phyloP scores from a whole-genome alignment of 2,888 invertebrate species.

The Bhutanitis thaidina region DNA sequence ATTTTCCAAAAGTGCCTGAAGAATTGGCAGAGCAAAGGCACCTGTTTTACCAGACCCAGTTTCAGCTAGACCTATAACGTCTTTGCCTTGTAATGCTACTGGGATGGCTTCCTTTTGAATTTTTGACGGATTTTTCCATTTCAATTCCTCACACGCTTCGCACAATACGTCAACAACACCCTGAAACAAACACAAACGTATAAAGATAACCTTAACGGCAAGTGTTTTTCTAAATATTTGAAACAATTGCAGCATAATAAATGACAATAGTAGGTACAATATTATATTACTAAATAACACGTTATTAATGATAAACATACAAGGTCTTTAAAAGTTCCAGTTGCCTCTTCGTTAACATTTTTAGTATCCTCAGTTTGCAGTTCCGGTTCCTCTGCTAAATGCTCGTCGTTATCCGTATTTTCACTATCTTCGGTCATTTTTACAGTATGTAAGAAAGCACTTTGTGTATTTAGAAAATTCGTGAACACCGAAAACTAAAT shows the following conservation, averaged over 20 bases:
- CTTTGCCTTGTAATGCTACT: slow-evolving; percentile 91
- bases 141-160: slow-evolving; percentile 93
- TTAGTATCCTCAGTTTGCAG: slow-evolving; percentile 23
- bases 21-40: slow-evolving; percentile 97
- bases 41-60: slow-evolving; percentile 98
- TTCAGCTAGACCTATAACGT: slow-evolving; percentile 83
- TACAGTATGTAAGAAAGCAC: too few species aligned
- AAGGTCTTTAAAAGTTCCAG: slow-evolving; percentile 70
- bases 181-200: slow-evolving; percentile 64
- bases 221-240: too few species aligned
- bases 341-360: slow-evolving; percentile 40
- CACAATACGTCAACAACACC: slow-evolving; percentile 94
- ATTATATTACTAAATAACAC: too few species aligned
- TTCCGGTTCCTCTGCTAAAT: slow-evolving; percentile 36
- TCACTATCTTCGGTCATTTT: slow-evolving; percentile 56
- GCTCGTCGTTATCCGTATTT: slow-evolving; percentile 41
- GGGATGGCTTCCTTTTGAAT: slow-evolving; percentile 98
- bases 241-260: too few species aligned
- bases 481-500: background rate
- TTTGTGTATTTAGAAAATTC: too few species aligned
- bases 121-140: slow-evolving; percentile 97
- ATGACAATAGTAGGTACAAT: too few species aligned
- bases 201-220: background rate
- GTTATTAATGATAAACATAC: slow-evolving; percentile 30
- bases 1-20: slow-evolving; percentile 93